Conservation (phyloP, 1,140 invertebrate genomes). For the Drosophila elegans region DNA sequence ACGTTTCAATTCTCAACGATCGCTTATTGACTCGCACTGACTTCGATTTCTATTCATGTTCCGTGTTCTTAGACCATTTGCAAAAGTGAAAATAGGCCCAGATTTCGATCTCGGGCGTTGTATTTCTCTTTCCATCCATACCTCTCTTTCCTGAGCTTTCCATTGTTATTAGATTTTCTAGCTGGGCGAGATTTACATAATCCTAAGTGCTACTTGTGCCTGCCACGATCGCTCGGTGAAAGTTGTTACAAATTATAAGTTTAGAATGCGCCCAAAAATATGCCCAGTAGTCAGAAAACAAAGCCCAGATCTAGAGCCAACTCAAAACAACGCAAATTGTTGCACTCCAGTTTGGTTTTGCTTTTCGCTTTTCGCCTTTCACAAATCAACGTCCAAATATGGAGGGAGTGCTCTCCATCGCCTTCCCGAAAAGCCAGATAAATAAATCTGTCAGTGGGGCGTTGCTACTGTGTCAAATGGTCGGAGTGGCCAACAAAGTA, state of each 20-base stretch:
- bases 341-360: slow-evolving; percentile 26
- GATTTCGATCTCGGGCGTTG: slow-evolving; percentile 36
- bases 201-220: slow-evolving; percentile 44
- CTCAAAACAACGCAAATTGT: slow-evolving; percentile 27
- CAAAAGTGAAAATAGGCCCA: slow-evolving; percentile 73
- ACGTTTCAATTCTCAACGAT: slow-evolving; percentile 44
- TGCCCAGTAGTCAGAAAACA: slow-evolving; percentile 67
- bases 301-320: slow-evolving; percentile 9
- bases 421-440: slow-evolving; percentile 34
- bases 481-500: slow-evolving; percentile 42
- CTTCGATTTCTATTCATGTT: slow-evolving; percentile 72
- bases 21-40: slow-evolving; percentile 44
- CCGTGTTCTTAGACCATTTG: slow-evolving; percentile 63
- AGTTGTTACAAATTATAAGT: slow-evolving; percentile 76
- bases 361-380: slow-evolving; percentile 60
- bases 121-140: slow-evolving; percentile 30
- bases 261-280: slow-evolving; percentile 63
- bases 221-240: slow-evolving; percentile 54
- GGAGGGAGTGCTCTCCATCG: slow-evolving; percentile 41
- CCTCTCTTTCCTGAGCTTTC: slow-evolving; percentile 5
- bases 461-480: slow-evolving; percentile 74
- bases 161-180: slow-evolving; percentile 45
- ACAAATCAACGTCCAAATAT: slow-evolving; percentile 65
- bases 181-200: slow-evolving; percentile 67
- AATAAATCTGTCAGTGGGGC: slow-evolving; percentile 77